Percentiles rank a stretch among this genome's conserved stretches.
These are phyloP conservation scores for Myotis planiceps DNA, from an alignment of 2,797 vertebrate species.

Conservation along the genomic window DNA sequence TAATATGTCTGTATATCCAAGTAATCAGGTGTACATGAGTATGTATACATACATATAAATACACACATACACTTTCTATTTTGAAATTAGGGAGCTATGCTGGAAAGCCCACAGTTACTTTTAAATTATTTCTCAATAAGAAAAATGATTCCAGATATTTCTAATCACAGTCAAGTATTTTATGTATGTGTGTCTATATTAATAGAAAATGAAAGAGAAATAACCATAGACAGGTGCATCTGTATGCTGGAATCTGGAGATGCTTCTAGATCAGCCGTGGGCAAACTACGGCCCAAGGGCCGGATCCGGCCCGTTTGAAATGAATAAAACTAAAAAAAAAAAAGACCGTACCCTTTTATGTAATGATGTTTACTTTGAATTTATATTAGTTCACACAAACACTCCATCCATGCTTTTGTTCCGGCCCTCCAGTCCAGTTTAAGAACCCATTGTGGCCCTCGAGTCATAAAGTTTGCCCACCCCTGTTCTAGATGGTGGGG, in stretches of 20 bases:
- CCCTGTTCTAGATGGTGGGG: not conserved
- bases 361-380: too few relatives aligned
- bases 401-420: too few relatives aligned
- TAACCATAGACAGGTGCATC: not conserved
- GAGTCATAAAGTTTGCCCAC: too few relatives aligned
- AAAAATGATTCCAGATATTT: not conserved
- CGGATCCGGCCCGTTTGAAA: too few relatives aligned
- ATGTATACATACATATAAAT: not conserved
- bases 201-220: not conserved
- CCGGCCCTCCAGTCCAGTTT: too few relatives aligned
- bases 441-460: too few relatives aligned
- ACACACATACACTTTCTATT: not conserved
- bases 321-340: too few relatives aligned
- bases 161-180: not conserved
- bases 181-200: not conserved
- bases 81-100: not conserved
- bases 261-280: not conserved
- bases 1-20: not conserved
- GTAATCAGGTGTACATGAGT: not conserved
- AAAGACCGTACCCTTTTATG: too few relatives aligned
- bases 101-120: not conserved
- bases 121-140: constrained; percentile 7
- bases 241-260: not conserved
- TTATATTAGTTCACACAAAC: too few relatives aligned
- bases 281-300: too few relatives aligned